A percentile compares a stretch with the other conserved stretches of the same genome.
Conservation (phyloP, 2,888 invertebrate genomes). For the Meiosimyza decipiens region DNA sequence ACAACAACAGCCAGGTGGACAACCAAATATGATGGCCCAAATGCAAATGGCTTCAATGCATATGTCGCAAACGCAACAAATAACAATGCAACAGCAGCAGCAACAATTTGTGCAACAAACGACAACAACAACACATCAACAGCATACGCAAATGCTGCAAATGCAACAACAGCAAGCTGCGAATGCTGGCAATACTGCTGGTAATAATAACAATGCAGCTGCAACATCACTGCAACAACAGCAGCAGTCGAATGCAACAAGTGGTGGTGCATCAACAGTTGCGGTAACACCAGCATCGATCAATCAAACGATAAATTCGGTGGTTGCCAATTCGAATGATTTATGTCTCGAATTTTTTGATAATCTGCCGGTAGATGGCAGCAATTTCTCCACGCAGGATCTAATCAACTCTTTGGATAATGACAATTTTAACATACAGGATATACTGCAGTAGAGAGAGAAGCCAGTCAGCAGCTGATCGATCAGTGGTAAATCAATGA, state of each 20-base stretch:
- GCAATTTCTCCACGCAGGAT: constrained; percentile 83
- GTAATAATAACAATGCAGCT: constrained; percentile 34
- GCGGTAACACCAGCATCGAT: constrained; percentile 55
- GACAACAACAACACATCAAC: constrained; percentile 59
- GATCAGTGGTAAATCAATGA: background rate
- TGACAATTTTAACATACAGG: constrained; percentile 77
- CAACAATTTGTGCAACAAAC: constrained; percentile 64
- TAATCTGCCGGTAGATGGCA: constrained; percentile 81
- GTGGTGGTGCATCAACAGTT: constrained; percentile 33
- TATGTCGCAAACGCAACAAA: constrained; percentile 75
- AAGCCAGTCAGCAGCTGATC: background rate
- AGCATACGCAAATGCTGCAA: constrained; percentile 63
- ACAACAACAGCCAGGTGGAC: constrained; percentile 27
- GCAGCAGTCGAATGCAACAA: constrained; percentile 44
- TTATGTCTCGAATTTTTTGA: constrained; percentile 89
- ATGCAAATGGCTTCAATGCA: constrained; percentile 75
- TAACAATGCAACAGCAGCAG: constrained; percentile 70
- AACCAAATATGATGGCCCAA: constrained; percentile 58
- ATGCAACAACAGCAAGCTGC: constrained; percentile 51
- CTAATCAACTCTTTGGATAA: constrained; percentile 85
- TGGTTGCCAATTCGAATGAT: constrained; percentile 69
- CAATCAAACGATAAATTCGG: constrained; percentile 65
- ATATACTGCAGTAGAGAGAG: constrained; percentile 69
- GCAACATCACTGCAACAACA: constrained; percentile 43
- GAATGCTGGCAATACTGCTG: constrained; percentile 40